phyloP scores from a whole-genome alignment of 1,140 invertebrate genomes.

The Drosophila mauritiana region DNA sequence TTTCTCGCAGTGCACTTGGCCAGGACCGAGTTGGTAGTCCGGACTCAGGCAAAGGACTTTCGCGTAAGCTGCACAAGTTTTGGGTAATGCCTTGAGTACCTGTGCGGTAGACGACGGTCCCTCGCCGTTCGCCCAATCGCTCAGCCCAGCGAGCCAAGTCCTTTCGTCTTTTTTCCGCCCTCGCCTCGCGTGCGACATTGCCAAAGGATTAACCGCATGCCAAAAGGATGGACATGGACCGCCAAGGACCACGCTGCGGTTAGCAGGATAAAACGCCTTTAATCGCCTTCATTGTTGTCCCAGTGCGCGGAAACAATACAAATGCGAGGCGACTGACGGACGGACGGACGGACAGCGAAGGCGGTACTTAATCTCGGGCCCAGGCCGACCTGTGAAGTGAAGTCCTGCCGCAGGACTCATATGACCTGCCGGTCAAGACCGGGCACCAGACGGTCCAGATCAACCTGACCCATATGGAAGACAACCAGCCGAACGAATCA shows the following conservation, averaged over 20 bases:
- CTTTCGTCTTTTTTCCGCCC: conserved; percentile 32
- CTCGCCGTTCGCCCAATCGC: not conserved
- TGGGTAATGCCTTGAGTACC: conserved; percentile 64
- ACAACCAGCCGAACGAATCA: not conserved
- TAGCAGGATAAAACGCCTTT: conserved; percentile 64
- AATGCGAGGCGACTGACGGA: conserved; percentile 21
- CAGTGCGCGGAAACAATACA: conserved; percentile 42
- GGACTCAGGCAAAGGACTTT: conserved; percentile 23
- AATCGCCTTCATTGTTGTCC: conserved; percentile 61
- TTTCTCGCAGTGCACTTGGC: conserved; percentile 7
- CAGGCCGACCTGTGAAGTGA: conserved; percentile 3
- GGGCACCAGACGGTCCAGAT: conserved; percentile 1
- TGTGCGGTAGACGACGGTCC: conserved; percentile 19
- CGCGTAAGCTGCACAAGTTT: conserved; percentile 78
- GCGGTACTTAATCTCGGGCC: conserved; percentile 60
- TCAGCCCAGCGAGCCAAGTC: not conserved
- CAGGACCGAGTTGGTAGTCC: not conserved
- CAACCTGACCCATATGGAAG: not conserved
- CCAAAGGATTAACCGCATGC: conserved; percentile 83
- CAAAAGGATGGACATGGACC: conserved; percentile 35
- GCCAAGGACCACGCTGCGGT: conserved; percentile 46
- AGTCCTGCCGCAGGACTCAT: not conserved
- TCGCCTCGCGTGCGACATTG: conserved; percentile 65
- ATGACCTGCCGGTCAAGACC: conserved; percentile 13
- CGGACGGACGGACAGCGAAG: not conserved